Conservation (phyloP, 2,888 invertebrate genomes). For the Thera obeliscata region DNA sequence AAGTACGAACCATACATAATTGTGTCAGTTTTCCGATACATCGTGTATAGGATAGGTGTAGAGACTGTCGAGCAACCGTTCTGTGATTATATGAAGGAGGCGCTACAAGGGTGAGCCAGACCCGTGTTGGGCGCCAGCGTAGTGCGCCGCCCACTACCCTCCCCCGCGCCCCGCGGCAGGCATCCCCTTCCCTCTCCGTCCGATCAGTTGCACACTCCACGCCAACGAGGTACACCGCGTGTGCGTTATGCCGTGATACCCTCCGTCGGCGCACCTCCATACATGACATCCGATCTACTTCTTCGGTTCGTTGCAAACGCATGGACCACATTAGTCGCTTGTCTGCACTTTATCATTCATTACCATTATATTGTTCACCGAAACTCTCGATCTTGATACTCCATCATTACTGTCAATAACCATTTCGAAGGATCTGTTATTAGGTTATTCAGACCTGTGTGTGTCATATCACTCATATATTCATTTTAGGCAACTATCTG, state of each 20-base stretch:
- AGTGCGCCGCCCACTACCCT: constrained; percentile 57
- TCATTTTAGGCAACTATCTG: constrained; percentile 38
- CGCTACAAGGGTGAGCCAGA: constrained; percentile 57
- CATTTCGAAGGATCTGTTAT: constrained; percentile 37
- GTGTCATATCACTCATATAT: constrained; percentile 42
- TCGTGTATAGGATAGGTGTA: constrained; percentile 57
- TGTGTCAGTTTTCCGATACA: constrained; percentile 49
- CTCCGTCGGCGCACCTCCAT: constrained; percentile 74
- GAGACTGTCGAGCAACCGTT: constrained; percentile 65
- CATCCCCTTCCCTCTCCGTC: constrained; percentile 45
- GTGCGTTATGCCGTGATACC: constrained; percentile 75
- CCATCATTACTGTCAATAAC: constrained; percentile 30
- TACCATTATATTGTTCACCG: constrained; percentile 42
- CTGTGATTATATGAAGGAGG: constrained; percentile 74
- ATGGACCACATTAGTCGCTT: constrained; percentile 83
- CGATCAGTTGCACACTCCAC: constrained; percentile 74
- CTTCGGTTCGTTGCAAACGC: constrained; percentile 82
- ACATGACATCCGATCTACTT: constrained; percentile 72
- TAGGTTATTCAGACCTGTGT: constrained; percentile 44
- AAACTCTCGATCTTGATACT: constrained; percentile 31
- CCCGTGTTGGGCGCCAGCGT: constrained; percentile 65
- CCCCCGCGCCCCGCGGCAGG: constrained; percentile 46
- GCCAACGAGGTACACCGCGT: constrained; percentile 69
- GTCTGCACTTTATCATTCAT: constrained; percentile 68
- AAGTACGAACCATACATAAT: constrained; percentile 6